Conservation (phyloP, 2,797 vertebrate species). For the Danio jaintianensis region DNA sequence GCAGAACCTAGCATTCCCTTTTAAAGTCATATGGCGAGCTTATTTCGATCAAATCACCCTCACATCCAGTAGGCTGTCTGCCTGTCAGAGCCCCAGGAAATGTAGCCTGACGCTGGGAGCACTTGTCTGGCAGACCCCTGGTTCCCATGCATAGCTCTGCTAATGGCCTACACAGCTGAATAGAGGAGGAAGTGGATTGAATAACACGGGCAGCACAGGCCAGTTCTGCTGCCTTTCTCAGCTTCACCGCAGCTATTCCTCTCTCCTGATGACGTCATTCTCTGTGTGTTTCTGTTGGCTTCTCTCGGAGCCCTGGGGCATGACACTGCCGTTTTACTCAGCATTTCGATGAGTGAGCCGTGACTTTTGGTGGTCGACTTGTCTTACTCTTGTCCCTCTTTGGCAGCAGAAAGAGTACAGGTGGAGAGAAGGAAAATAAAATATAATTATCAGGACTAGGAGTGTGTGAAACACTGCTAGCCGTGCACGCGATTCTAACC, state of each 20-base stretch:
- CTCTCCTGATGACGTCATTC: conserved; percentile 48
- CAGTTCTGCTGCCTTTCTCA: conserved; percentile 58
- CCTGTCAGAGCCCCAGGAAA: conserved; percentile 34
- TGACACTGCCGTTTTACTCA: conserved; percentile 25
- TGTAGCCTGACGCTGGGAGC: conserved; percentile 21
- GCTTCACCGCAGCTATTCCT: conserved; percentile 38
- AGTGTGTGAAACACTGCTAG: conserved; percentile 27
- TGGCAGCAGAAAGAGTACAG: conserved; percentile 29
- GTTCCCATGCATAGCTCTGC: conserved; percentile 72
- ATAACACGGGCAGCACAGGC: conserved; percentile 65
- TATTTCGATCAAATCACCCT: background rate
- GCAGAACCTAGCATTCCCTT: conserved; percentile 9
- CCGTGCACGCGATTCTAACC: background rate
- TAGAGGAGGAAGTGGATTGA: conserved; percentile 72
- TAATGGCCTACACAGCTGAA: conserved; percentile 83
- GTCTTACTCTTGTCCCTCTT: conserved; percentile 21
- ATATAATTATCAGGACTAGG: conserved; percentile 6
- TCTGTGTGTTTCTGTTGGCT: conserved; percentile 39
- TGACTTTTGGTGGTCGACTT: conserved; percentile 50
- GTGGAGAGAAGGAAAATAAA: conserved; percentile 36
- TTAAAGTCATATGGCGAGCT: background rate
- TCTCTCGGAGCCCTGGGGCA: conserved; percentile 36
- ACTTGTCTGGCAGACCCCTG: conserved; percentile 64
- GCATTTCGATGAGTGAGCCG: conserved; percentile 36
- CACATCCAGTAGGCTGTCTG: conserved; percentile 2